Percentiles rank a stretch among this genome's conserved stretches.
phyloP scores from a whole-genome alignment of 2,888 invertebrate genomes.

The Phragmatobia fuliginosa region DNA sequence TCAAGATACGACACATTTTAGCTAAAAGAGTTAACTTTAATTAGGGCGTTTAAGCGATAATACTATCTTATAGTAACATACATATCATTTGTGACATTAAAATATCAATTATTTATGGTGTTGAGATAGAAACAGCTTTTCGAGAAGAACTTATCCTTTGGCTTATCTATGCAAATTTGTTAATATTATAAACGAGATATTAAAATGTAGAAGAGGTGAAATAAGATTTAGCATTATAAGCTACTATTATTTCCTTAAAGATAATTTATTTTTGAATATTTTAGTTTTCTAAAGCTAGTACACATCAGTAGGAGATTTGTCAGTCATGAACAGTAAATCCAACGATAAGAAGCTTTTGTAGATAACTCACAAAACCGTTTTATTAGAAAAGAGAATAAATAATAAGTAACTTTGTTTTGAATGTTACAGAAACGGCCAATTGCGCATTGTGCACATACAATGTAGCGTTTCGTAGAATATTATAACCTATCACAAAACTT shows the following conservation, averaged over 20 bases:
- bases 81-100: slow-evolving; percentile 86
- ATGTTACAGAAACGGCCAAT: too few species aligned
- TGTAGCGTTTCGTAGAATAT: too few species aligned
- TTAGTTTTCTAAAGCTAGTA: neutral
- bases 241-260: slow-evolving; percentile 6
- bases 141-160: slow-evolving; percentile 65
- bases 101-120: slow-evolving; percentile 86
- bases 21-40: slow-evolving; percentile 24
- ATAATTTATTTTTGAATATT: neutral
- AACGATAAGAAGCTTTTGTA: neutral
- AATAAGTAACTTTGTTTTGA: neutral
- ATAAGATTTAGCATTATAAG: slow-evolving; percentile 15
- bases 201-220: slow-evolving; percentile 33
- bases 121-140: slow-evolving; percentile 76
- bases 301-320: neutral
- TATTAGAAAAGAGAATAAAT: neutral
- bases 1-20: slow-evolving; percentile 39
- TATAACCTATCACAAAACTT: too few species aligned
- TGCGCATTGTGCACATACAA: too few species aligned
- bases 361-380: neutral
- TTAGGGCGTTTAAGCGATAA: slow-evolving; percentile 58
- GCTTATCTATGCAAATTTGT: slow-evolving; percentile 69
- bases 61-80: slow-evolving; percentile 75
- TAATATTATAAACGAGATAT: slow-evolving; percentile 49
- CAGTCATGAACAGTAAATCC: neutral